phyloP scores from a whole-genome alignment of 2,797 vertebrate genomes.

The Esox lucius region DNA sequence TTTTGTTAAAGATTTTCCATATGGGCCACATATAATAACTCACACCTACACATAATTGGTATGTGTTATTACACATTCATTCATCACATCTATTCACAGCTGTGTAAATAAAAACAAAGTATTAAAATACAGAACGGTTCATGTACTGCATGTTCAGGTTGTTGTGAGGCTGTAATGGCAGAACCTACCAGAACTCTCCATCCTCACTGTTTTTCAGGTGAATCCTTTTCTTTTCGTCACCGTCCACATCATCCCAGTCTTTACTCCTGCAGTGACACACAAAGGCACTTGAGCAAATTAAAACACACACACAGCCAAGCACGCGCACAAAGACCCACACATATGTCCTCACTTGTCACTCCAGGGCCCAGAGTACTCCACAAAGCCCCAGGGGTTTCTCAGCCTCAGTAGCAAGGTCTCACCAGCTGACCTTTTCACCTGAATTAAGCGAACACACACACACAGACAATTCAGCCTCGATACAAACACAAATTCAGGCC shows the following conservation, averaged over 20 bases:
- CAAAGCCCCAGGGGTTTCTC: slow-evolving; percentile 83
- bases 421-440: slow-evolving; percentile 64
- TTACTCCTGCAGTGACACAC: slow-evolving; percentile 59
- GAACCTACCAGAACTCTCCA: slow-evolving; percentile 79
- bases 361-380: slow-evolving; percentile 79
- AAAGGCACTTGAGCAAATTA: not conserved
- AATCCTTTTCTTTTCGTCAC: slow-evolving; percentile 65
- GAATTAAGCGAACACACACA: slow-evolving; percentile 22
- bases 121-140: too few species aligned
- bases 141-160: not conserved
- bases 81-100: too few species aligned
- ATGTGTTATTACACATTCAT: too few species aligned
- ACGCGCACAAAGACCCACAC: slow-evolving; percentile 4
- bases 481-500: too few species aligned
- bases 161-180: not conserved
- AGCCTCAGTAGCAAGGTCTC: slow-evolving; percentile 70
- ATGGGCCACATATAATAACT: too few species aligned
- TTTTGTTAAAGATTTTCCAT: too few species aligned
- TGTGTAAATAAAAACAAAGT: too few species aligned
- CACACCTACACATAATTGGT: too few species aligned
- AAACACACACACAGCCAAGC: slow-evolving; percentile 2
- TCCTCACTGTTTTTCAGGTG: slow-evolving; percentile 71
- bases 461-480: too few species aligned
- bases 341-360: slow-evolving; percentile 75
- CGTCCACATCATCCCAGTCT: slow-evolving; percentile 71